Evolutionary conservation across 2,113 vertebrate genomes (phyloP).

Genomic region (Trochalopteron elliotii): DNA sequence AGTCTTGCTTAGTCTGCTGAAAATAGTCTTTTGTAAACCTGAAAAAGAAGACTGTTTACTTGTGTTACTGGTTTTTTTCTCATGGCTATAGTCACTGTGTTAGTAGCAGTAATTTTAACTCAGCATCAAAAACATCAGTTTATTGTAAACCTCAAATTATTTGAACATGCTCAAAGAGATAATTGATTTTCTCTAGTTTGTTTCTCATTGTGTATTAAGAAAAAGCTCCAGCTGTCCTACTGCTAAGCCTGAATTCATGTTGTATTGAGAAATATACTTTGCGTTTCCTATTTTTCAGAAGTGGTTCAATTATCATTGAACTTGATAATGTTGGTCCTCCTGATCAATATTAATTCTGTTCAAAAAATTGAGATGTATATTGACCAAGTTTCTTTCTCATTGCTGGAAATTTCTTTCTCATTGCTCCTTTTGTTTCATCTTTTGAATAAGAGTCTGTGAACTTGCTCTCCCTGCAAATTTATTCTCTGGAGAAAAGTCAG

Average conservation of each 20-base stretch:
- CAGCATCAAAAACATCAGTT: background rate
- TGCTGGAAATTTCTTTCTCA: background rate
- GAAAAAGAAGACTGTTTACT: background rate
- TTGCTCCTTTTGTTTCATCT: background rate
- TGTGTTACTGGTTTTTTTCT: background rate
- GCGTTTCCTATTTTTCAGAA: background rate
- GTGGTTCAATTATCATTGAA: background rate
- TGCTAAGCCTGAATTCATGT: background rate
- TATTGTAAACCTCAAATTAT: background rate
- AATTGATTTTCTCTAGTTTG: background rate
- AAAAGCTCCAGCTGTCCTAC: background rate
- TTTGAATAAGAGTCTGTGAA: background rate
- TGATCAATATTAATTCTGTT: background rate
- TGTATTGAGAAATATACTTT: background rate
- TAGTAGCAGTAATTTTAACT: background rate
- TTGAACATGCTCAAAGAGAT: accelerated
- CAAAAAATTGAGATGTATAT: background rate
- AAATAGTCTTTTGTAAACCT: background rate
- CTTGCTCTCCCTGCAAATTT: background rate
- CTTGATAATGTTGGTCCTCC: background rate
- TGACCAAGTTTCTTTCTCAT: background rate
- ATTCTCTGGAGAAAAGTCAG: background rate
- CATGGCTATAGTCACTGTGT: background rate
- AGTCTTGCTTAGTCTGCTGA: background rate
- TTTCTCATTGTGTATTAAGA: background rate